These are phyloP conservation scores for Chironomus riparius DNA, from an alignment of 2,888 invertebrate species.

Conservation along the genomic window DNA sequence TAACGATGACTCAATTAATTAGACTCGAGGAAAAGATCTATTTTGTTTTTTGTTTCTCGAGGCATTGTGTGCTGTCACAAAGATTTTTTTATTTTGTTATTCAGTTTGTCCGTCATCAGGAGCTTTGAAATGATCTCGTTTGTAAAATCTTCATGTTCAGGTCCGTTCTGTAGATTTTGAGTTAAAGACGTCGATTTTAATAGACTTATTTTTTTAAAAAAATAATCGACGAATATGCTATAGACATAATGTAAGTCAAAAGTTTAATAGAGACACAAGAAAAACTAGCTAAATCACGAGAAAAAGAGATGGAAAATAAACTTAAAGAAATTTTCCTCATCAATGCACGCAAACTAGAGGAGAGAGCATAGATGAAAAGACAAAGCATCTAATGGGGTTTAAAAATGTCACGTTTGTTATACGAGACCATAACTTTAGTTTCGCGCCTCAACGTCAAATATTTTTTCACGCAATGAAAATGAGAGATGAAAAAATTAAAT, in stretches of 20 bases:
- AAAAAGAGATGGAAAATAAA: neutral
- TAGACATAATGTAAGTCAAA: no score
- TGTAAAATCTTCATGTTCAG: no score
- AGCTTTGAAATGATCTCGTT: no score
- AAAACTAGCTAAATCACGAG: no score
- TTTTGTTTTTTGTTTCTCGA: neutral
- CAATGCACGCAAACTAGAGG: neutral
- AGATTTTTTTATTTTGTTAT: no score
- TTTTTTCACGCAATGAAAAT: neutral
- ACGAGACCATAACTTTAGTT: neutral
- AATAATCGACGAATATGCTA: no score
- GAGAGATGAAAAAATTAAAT: neutral
- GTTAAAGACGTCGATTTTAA: no score
- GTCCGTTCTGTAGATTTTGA: no score
- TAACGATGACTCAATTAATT: conserved; percentile 1
- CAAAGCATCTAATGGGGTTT: neutral
- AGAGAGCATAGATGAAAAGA: neutral
- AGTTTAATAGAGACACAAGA: no score
- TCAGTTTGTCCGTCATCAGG: no score
- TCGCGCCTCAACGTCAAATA: neutral
- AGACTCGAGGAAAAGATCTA: neutral
- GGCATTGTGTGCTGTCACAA: no score
- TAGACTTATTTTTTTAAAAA: no score
- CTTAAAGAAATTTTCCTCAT: neutral
- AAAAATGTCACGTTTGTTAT: conserved; percentile 11